Evolutionary conservation across 2,797 vertebrate species (phyloP).

Genomic region (Agapornis canus): DNA sequence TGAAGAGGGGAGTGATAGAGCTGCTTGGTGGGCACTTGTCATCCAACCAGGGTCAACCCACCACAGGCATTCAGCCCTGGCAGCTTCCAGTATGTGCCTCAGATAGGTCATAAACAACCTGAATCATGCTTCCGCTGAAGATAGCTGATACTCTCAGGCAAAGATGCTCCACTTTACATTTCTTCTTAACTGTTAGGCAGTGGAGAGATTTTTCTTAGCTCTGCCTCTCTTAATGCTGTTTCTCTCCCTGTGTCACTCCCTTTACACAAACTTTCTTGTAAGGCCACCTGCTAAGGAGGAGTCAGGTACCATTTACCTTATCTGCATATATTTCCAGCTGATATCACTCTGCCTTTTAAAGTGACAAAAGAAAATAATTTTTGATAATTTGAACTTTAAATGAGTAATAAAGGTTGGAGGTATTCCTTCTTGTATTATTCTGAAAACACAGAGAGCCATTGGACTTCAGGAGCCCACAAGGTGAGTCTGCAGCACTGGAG

Average conservation of each 20-base stretch:
- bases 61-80: background rate
- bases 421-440: background rate
- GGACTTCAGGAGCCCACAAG: background rate
- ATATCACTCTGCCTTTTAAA: background rate
- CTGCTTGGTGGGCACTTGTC: background rate
- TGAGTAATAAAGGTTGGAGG: background rate
- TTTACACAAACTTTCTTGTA: background rate
- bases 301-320: background rate
- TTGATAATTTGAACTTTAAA: background rate
- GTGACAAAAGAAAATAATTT: background rate
- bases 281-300: background rate
- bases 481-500: background rate
- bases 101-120: background rate
- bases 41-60: background rate
- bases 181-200: background rate
- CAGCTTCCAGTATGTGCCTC: background rate
- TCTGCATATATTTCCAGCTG: background rate
- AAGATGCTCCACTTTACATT: background rate
- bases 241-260: background rate
- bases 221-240: background rate
- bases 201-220: background rate
- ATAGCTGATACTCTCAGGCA: background rate
- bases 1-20: background rate
- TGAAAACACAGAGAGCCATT: background rate
- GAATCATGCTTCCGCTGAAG: background rate